phyloP scores from a whole-genome alignment of 2,113 vertebrate species.

The Leucopsar rothschildi region DNA sequence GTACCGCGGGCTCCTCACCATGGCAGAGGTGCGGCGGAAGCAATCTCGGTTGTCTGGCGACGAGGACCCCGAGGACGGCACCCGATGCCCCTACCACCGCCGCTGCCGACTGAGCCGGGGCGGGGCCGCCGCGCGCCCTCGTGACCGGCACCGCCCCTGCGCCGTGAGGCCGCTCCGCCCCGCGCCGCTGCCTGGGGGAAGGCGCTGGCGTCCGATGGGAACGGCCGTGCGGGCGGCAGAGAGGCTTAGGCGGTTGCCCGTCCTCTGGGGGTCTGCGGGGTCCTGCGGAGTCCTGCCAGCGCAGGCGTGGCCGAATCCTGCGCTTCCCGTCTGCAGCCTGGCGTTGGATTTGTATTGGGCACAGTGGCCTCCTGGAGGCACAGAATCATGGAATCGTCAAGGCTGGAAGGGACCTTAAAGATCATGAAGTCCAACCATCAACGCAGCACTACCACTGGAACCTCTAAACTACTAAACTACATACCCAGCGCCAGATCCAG shows the following conservation, averaged over 20 bases:
- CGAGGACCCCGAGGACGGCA: neutral
- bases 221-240: fast-evolving
- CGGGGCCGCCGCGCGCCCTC: neutral
- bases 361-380: neutral
- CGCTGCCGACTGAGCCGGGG: neutral
- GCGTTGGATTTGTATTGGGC: fast-evolving
- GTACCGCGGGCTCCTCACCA: neutral
- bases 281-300: fast-evolving
- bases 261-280: fast-evolving
- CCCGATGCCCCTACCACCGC: neutral
- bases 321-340: neutral
- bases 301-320: fast-evolving
- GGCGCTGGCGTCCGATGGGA: neutral
- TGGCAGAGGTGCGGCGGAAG: neutral
- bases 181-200: neutral
- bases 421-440: neutral
- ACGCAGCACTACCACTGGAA: neutral
- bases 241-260: fast-evolving
- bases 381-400: neutral
- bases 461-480: neutral
- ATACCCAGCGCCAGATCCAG: neutral
- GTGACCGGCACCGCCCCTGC: constrained; percentile 5
- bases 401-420: neutral
- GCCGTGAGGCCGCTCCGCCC: neutral
- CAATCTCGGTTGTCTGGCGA: neutral